Evolutionary conservation across 2,113 vertebrate genomes (phyloP).

Genomic region (Addax nasomaculatus): DNA sequence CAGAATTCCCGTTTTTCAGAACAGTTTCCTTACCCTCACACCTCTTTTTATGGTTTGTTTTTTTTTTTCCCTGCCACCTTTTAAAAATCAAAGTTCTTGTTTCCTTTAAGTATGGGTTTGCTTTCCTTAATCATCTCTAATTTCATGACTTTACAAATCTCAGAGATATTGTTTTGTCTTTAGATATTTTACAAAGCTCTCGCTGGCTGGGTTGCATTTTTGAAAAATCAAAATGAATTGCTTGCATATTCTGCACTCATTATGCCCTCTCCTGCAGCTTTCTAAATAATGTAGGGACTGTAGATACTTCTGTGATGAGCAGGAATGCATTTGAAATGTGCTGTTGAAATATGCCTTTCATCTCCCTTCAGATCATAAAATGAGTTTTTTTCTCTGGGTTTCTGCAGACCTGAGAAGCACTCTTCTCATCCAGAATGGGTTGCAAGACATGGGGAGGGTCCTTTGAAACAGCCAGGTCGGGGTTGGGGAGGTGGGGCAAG

Average conservation of each 20-base stretch:
- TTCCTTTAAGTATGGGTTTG: neutral
- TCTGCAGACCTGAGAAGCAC: neutral
- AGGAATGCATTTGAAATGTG: neutral
- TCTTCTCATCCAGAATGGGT: neutral
- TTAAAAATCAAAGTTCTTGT: slow-evolving; percentile 44
- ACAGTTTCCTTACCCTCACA: slow-evolving; percentile 57
- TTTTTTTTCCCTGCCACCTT: neutral
- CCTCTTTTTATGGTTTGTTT: neutral
- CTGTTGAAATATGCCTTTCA: slow-evolving; percentile 48
- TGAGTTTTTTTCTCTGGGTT: slow-evolving; percentile 13
- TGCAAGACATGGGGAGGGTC: neutral
- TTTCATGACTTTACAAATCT: slow-evolving; percentile 19
- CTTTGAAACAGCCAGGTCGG: neutral
- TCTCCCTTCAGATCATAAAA: neutral
- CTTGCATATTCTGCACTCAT: neutral
- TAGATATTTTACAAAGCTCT: neutral
- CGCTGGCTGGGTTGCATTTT: neutral
- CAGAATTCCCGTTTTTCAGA: slow-evolving; percentile 65
- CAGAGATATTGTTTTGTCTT: neutral
- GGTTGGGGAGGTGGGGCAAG: neutral
- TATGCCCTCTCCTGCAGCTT: neutral
- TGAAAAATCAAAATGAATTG: neutral
- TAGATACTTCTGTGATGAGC: neutral
- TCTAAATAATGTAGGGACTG: neutral
- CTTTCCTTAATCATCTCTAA: slow-evolving; percentile 11